Conservation (phyloP, 2,797 vertebrate species). For the Coregonus ussuriensis region DNA sequence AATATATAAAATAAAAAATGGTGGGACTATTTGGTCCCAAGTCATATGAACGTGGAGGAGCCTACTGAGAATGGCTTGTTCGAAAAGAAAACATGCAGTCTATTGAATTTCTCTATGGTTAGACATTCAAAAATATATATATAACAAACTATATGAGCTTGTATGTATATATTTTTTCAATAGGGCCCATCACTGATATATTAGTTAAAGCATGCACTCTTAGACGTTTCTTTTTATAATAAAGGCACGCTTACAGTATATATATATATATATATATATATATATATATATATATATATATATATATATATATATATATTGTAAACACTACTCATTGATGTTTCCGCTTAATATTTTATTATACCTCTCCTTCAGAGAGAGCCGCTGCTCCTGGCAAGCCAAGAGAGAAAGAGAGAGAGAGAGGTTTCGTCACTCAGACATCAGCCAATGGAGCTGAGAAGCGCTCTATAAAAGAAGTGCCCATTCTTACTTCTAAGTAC, state of each 20-base stretch:
- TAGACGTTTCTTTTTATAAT: slow-evolving; percentile 2
- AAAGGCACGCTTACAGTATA: too few species aligned
- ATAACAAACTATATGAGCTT: not conserved
- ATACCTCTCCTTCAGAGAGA: not conserved
- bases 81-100: not conserved
- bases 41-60: not conserved
- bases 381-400: not conserved
- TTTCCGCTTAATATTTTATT: slow-evolving; percentile 5
- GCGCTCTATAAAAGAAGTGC: slow-evolving; percentile 73
- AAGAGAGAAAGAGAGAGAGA: slow-evolving; percentile 24
- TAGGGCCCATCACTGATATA: not conserved
- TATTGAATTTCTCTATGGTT: not conserved
- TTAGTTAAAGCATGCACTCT: not conserved
- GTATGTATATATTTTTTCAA: not conserved
- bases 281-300: too few species aligned
- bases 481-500: slow-evolving; percentile 55
- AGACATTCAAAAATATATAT: too few species aligned
- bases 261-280: too few species aligned
- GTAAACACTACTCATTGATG: too few species aligned
- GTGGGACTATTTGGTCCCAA: not conserved
- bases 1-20: too few species aligned
- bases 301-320: too few species aligned
- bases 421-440: slow-evolving; percentile 60
- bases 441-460: slow-evolving; percentile 69
- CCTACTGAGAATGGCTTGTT: not conserved